A percentile compares a stretch with the other conserved stretches of the same genome.
Evolutionary conservation across 2,113 vertebrate genomes (phyloP).

Genomic region (Atlantisia rogersi): DNA sequence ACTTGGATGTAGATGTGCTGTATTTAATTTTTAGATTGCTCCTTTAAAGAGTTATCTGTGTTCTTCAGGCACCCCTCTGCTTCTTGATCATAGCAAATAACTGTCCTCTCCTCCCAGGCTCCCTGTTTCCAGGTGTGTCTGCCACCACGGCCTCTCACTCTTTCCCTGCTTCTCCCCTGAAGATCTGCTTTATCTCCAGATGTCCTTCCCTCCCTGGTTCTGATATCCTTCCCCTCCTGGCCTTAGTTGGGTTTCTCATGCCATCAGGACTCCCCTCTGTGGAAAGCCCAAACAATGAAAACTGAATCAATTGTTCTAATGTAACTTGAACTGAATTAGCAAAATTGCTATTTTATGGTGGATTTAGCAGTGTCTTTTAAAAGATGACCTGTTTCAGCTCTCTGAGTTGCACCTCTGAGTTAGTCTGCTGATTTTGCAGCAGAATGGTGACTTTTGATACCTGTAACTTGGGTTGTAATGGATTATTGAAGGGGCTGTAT

Average conservation of each 20-base stretch:
- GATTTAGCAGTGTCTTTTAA: neutral
- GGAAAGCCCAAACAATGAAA: neutral
- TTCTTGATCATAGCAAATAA: neutral
- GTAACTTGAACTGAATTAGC: neutral
- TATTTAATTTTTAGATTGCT: rapidly evolving
- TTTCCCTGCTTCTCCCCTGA: too few relatives aligned
- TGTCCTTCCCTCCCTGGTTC: neutral
- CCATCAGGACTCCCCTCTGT: neutral
- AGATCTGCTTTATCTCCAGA: too few relatives aligned
- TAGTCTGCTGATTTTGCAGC: neutral
- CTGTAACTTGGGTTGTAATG: neutral
- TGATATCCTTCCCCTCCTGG: rapidly evolving
- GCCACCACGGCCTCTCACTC: neutral
- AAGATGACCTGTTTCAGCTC: neutral
- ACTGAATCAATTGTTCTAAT: neutral
- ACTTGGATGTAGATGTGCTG: neutral
- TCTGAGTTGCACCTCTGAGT: neutral
- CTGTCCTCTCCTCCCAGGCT: neutral
- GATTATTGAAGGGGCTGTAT: neutral
- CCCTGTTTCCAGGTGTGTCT: neutral
- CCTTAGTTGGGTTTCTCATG: neutral
- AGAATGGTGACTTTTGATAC: neutral
- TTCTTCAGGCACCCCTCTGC: neutral
- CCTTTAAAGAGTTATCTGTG: neutral
- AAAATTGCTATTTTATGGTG: neutral